These are phyloP conservation scores for Dolichomitus sp. DNA, from an alignment of 2,888 invertebrate genomes.

Conservation along the genomic window DNA sequence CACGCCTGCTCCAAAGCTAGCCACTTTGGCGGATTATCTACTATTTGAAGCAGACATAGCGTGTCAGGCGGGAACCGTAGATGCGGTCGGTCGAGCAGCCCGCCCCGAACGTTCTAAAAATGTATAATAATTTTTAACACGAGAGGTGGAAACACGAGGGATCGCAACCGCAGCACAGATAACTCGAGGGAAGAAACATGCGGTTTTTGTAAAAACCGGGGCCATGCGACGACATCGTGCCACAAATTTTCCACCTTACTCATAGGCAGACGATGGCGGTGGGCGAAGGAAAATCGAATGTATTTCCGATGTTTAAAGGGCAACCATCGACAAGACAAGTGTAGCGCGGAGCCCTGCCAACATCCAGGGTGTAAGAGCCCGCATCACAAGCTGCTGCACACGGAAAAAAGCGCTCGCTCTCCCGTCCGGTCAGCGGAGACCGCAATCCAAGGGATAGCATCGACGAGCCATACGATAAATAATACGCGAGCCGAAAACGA, in stretches of 20 bases:
- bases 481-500: neutral
- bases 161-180: neutral
- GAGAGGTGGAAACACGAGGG: neutral
- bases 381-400: conserved; percentile 27
- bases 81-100: neutral
- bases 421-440: neutral
- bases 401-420: neutral
- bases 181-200: neutral
- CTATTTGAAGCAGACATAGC: conserved; percentile 13
- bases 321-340: conserved; percentile 14
- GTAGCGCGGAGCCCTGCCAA: conserved; percentile 8
- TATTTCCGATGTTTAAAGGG: conserved; percentile 40
- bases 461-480: neutral
- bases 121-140: neutral
- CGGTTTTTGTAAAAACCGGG: neutral
- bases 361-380: conserved; percentile 6
- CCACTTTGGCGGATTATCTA: conserved; percentile 1
- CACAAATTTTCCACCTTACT: neutral
- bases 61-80: conserved; percentile 31
- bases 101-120: neutral
- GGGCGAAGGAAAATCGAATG: conserved; percentile 13
- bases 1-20: neutral
- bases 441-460: neutral
- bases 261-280: conserved; percentile 23
- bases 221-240: neutral